Base-by-base conservation (phyloP, 2,113 vertebrate species). In the Speoplatyrhinus poulsoni region DNA sequence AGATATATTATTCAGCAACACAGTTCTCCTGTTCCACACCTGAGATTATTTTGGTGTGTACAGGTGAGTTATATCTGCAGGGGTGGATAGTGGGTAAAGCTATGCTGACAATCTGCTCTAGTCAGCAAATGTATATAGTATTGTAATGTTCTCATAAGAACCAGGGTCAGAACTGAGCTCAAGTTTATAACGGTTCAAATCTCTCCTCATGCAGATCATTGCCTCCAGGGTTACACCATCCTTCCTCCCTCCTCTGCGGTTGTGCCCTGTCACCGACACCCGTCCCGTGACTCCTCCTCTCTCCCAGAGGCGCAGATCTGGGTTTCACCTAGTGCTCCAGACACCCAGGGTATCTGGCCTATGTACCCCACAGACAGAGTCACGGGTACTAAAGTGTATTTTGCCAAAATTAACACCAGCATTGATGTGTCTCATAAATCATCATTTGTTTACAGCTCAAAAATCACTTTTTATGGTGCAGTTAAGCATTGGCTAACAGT, bases 281-380 rank as follows among this genome's bases (percentile, higher is more conserved):
- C 75, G 2, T 12, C 10, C 0, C 19, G 26, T 57, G 19, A 49
- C 59, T 66, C 13, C 33, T 1, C 11, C 9, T n/a, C 41, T 16
- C 0, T 3, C n/a, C 62, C 6, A 4, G 13, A 53, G 52, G 52
- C 52, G 7, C 5, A 41, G 36, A 41, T 41, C 36, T 16, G 17
- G 54, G 54, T 62, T 84, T 47, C 73, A 76, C 67, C 61, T 83
- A 15, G 69, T 77, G 10, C 53, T 85, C 15, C 73, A 76, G 48
- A 64, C 64, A 19, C 72, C 72, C 16, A 60, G 71, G 9, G 54
- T 46, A 16, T 67, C 69, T 9, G 81, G 66, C 72, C 79, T 26
- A 52, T 73, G 75, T 4, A 53, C 68, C 9, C 66, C 76, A 67
- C 75, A 81, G 53, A 66, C 6, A 8, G 65, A 82, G 55, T 26